Percentiles rank a stretch among this genome's conserved stretches.
These are phyloP conservation scores for Coilia nasus DNA, from an alignment of 2,797 vertebrate species.

Conservation along the genomic window DNA sequence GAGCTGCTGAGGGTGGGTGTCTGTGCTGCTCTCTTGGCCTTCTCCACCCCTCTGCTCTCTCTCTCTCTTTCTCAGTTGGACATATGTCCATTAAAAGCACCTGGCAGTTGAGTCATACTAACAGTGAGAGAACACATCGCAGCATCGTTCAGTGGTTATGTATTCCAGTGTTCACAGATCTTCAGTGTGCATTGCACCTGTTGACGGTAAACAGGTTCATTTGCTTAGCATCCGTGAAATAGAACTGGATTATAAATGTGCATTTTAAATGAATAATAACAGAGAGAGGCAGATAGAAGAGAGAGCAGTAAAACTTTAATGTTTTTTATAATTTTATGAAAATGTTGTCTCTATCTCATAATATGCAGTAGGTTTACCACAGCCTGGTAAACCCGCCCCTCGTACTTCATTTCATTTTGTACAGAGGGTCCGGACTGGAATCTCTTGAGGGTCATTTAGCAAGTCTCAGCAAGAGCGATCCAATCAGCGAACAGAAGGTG, in stretches of 20 bases:
- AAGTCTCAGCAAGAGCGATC: too few species aligned
- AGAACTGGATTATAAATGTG: background rate
- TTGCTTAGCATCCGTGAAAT: background rate
- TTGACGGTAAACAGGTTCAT: background rate
- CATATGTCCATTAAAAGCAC: conserved; percentile 18
- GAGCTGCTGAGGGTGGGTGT: background rate
- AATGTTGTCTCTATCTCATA: too few species aligned
- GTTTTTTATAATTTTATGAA: too few species aligned
- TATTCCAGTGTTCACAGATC: background rate
- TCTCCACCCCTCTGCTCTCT: background rate
- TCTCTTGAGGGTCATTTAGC: too few species aligned
- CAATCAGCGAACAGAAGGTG: too few species aligned
- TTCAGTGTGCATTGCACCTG: background rate
- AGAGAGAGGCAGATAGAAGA: background rate
- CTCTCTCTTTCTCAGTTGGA: background rate
- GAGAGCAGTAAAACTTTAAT: background rate
- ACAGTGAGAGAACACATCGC: background rate
- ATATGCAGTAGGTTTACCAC: too few species aligned
- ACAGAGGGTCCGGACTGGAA: too few species aligned
- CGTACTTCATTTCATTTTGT: too few species aligned
- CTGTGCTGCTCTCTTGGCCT: background rate
- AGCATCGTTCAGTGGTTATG: background rate
- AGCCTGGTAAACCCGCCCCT: too few species aligned
- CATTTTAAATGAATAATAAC: background rate
- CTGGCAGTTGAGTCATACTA: background rate